Evolutionary conservation across 2,888 invertebrate species (phyloP), one percentile per base, ranked within the genome.

Genomic region (Bembecia ichneumoniformis): DNA sequence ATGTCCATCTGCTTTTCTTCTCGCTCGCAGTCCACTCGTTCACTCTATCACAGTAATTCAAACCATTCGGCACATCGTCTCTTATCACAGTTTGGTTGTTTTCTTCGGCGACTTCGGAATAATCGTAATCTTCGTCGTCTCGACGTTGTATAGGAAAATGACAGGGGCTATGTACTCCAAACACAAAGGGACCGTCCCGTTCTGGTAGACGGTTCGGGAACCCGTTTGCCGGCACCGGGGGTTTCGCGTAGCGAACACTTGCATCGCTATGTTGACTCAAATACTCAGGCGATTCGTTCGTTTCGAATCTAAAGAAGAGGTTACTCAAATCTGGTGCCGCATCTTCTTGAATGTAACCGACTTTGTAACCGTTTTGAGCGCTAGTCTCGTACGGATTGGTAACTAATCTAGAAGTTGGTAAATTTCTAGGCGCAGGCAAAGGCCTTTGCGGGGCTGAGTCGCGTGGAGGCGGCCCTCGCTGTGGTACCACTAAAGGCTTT

Each of bases 131-230:
- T 54, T 86, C 86, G 10, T 83, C 81, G 49, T 78, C 80, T 56
- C 74, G 70, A 46, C 78, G 72, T 55, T 71, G 64, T 51, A 78
- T 66, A 36, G 82, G 82, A 68, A 88, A 88, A 68, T 87, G 87
- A 68, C 86, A 86, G 50, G 88, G 88, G 58, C 80, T 82, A 68
- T 90, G 89, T 52, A 90, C 82, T 56, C 90, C 90, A 68, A 90
- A 90, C 61, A 90, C 90, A 72, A 90, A 90, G 61, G 90, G 90
- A 35, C 90, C 90, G 64, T 87, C 86, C 69, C 77, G 74, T 64
- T 83, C 83, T 56, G 80, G 82, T 63, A 76, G 69, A 66, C 80
- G 81, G 68, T 68, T 67, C 55, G 74, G 64, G 63, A 74, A 75
- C 73, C 83, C 82, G 73, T 82, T 83, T 57, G 74, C 80, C 55